Base-by-base conservation (phyloP, 2,113 vertebrate species). In the Junco hyemalis region DNA sequence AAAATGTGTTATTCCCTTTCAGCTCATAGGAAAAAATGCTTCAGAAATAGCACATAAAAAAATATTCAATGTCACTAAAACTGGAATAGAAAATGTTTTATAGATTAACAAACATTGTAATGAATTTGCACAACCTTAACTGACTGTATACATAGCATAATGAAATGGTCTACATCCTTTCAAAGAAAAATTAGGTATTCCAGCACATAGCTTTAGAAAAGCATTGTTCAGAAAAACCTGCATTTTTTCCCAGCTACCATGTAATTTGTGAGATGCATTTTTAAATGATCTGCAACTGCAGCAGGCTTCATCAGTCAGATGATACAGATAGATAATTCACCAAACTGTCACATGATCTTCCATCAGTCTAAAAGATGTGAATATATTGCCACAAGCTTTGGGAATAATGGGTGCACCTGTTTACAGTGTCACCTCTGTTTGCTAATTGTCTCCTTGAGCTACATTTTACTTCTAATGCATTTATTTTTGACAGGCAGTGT, bases 351-450 rank as follows among this genome's bases (percentile, higher is more conserved):
- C 98, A 98, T 98, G 98, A 98, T 98, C 98, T 97, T 96, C 98
- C 98, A 98, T 99, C 99, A 98, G 98, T 97, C 97, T 98, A 98
- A 99, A 98, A 98, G 98, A 99, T 98, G 98, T 98, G 98, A 99
- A 99, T 99, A 98, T 98, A 99, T 98, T 98, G 99, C 98, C 98
- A 99, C 98, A 98, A 98, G 99, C 98, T 99, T 99, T 98, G 98
- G 98, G 98, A 99, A 98, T 99, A 99, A 99, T 99, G 98, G 99
- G 98, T 98, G 98, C 99, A 99, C 99, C 99, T 99, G 99, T 99
- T 99, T 99, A 98, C 98, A 98, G 98, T 98, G 99, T 99, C 99
- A 99, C 99, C 99, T 99, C 99, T 99, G 98, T 99, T 99, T 98
- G 99, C 98, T 99, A 99, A 99, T 99, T 99, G 99, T 99, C 99